phyloP scores from a whole-genome alignment of 2,113 vertebrate species.

The Uropsilus gracilis region DNA sequence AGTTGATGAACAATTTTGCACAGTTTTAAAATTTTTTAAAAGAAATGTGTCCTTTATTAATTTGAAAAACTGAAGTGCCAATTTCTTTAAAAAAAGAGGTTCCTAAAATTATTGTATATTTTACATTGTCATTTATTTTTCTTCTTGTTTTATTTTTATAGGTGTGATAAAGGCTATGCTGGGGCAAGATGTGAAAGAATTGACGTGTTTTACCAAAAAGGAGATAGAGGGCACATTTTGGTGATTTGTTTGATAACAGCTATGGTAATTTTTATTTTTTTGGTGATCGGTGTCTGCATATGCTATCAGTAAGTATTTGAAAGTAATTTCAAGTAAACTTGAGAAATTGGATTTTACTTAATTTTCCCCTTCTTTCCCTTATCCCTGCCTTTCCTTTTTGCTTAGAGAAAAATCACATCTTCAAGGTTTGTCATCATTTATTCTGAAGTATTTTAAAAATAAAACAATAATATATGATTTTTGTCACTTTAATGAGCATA shows the following conservation, averaged over 20 bases:
- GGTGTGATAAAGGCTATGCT: constrained; percentile 87
- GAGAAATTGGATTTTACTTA: background rate
- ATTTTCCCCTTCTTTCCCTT: background rate
- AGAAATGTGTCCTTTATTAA: background rate
- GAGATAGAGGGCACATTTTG: constrained; percentile 84
- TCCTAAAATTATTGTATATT: background rate
- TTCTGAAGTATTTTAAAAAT: background rate
- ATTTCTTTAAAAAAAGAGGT: background rate
- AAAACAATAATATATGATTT: background rate
- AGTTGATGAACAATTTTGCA: background rate
- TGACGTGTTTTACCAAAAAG: constrained; percentile 83
- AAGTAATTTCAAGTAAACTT: background rate
- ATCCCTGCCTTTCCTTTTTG: background rate
- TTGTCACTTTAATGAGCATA: background rate
- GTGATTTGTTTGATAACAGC: constrained; percentile 85
- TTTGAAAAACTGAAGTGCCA: background rate
- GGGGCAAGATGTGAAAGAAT: constrained; percentile 90
- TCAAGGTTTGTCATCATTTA: background rate
- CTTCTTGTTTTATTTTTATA: constrained; percentile 66
- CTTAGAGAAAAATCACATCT: background rate
- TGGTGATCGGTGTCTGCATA: constrained; percentile 87
- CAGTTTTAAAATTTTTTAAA: background rate
- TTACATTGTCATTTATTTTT: background rate
- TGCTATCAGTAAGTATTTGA: constrained; percentile 89
- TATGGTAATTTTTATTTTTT: constrained; percentile 86